Evolutionary conservation across 1,140 invertebrate genomes (phyloP), one percentile per base, ranked within the genome.

Genomic region (Samia ricini): DNA sequence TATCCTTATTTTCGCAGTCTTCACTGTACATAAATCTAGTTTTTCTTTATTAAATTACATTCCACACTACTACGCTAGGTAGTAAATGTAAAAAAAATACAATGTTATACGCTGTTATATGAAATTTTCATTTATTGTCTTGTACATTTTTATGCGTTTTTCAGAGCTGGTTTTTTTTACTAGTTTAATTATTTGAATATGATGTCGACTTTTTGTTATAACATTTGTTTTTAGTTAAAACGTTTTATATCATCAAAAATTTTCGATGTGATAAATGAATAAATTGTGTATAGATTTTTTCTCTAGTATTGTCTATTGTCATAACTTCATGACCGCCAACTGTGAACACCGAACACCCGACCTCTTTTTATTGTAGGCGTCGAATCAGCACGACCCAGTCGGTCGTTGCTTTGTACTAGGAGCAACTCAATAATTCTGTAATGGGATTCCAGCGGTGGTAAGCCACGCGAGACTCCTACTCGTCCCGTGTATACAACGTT

Each of bases 341-440:
- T 29, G 10, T 5, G 26, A 29, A 29, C 26, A 10, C 10, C 26
- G 26, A 29, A 29, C 26, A 10, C 10, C 26, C 26, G 26, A 29
- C 33, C 60, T 73, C 70, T 68, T 75, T n/a, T 79, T 78, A 83
- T 63, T 61, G 74, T 69, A 76, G 72, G 68, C 77, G 72, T 69
- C 73, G 74, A 67, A 73, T 81, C 78, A 68, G 73, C 69, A 71
- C 74, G 69, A 69, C 57, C 66, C 72, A 75, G 66, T 76, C 73
- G 67, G 64, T 68, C 63, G 67, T 66, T 67, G 76, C 74, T 76
- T 83, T 85, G 79, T 85, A 56, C 72, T 73, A 58, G 56, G 71
- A 71, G 78, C 77, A 85, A 88, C 79, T 84, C 81, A 84, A 85
- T 87, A 87, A 80, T 71, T 69, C 69, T 79, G 64, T 85, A 85